Percentiles rank a stretch among this genome's conserved stretches.
Evolutionary conservation across 1,140 invertebrate genomes (phyloP).

Genomic region (Drosophila watanabei): DNA sequence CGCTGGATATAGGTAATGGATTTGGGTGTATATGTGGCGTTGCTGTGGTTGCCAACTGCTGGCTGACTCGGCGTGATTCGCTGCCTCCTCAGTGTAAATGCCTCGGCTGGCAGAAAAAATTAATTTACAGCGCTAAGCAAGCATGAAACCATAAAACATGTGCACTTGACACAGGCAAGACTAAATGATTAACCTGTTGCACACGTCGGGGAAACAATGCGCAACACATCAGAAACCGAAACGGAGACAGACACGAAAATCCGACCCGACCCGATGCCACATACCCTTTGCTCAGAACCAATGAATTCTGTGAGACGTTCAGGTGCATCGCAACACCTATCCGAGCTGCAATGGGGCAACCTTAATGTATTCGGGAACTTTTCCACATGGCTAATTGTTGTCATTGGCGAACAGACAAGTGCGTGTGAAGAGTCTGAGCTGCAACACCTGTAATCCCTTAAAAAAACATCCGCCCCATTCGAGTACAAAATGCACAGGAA

Average conservation of each 20-base stretch:
- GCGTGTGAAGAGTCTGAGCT: conserved; percentile 70
- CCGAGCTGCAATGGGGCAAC: conserved; percentile 5
- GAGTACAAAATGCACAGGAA: background rate
- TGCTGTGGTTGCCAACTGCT: conserved; percentile 36
- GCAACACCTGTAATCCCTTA: conserved; percentile 14
- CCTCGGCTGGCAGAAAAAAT: conserved; percentile 57
- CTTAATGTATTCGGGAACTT: conserved; percentile 45
- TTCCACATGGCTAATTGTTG: conserved; percentile 51
- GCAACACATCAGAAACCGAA: conserved; percentile 18
- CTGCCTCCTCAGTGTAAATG: conserved; percentile 39
- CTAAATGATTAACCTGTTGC: conserved; percentile 70
- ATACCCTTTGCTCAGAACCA: conserved; percentile 26
- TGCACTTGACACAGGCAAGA: conserved; percentile 55
- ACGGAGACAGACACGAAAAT: conserved; percentile 2
- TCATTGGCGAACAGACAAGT: conserved; percentile 48
- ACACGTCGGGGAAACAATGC: conserved; percentile 25
- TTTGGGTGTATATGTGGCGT: conserved; percentile 26
- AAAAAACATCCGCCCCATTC: conserved; percentile 45
- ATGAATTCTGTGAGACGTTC: background rate
- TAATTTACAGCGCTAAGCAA: conserved; percentile 63
- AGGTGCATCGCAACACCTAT: conserved; percentile 4
- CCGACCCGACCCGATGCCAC: conserved; percentile 2
- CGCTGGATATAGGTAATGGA: conserved; percentile 21
- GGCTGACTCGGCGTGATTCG: conserved; percentile 33
- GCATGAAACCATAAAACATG: conserved; percentile 62